phyloP scores from a whole-genome alignment of 2,888 invertebrate genomes.

The Drosophila rellima region DNA sequence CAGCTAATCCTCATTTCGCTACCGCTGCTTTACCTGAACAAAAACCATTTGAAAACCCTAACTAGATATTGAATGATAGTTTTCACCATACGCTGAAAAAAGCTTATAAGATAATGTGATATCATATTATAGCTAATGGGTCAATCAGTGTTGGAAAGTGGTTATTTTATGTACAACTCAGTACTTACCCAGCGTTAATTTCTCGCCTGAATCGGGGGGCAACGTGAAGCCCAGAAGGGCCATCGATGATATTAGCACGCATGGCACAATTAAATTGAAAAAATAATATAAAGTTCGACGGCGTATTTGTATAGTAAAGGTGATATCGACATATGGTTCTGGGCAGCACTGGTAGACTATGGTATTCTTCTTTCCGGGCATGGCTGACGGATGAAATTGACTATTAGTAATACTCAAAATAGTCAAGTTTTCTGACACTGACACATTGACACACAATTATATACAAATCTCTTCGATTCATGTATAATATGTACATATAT shows the following conservation, averaged over 20 bases:
- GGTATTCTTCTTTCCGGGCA: slow-evolving; percentile 96
- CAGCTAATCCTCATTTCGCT: slow-evolving; percentile 85
- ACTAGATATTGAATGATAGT: slow-evolving; percentile 24
- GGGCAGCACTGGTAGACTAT: slow-evolving; percentile 97
- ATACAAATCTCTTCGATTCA: slow-evolving; percentile 40
- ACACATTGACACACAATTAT: slow-evolving; percentile 58
- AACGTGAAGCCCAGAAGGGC: slow-evolving; percentile 98
- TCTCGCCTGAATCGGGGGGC: slow-evolving; percentile 92
- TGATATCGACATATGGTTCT: slow-evolving; percentile 95
- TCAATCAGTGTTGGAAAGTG: slow-evolving; percentile 34
- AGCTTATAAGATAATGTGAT: slow-evolving; percentile 52
- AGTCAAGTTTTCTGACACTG: slow-evolving; percentile 46
- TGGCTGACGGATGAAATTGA: slow-evolving; percentile 88
- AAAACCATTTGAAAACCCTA: slow-evolving; percentile 41
- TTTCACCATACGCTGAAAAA: slow-evolving; percentile 58
- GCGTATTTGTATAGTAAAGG: slow-evolving; percentile 98
- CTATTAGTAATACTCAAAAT: slow-evolving; percentile 57
- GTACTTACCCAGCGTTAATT: slow-evolving; percentile 86
- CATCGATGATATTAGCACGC: slow-evolving; percentile 99
- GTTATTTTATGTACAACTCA: slow-evolving; percentile 27
- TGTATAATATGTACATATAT: slow-evolving; percentile 12
- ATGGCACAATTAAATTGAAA: slow-evolving; percentile 99
- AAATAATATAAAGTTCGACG: slow-evolving; percentile 99
- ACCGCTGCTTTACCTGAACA: slow-evolving; percentile 74
- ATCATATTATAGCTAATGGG: slow-evolving; percentile 22